phyloP scores from a whole-genome alignment of 2,888 invertebrate species.

The Pachycephus smyrnensis region DNA sequence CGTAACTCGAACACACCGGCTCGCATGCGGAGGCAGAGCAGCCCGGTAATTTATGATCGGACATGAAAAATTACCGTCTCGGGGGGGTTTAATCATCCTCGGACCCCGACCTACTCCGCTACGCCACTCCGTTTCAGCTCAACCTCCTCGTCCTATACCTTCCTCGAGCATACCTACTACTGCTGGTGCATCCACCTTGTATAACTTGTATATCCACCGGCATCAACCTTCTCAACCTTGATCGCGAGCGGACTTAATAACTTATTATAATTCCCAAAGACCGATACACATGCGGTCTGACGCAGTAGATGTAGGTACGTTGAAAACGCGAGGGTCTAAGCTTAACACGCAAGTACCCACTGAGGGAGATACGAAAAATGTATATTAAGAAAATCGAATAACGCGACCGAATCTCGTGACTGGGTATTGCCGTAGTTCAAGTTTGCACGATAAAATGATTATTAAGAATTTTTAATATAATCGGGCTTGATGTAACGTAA shows the following conservation, averaged over 20 bases:
- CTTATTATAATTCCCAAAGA: conserved; percentile 50
- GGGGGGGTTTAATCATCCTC: conserved; percentile 63
- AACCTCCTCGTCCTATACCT: conserved; percentile 31
- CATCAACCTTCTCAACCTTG: neutral
- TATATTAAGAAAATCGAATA: neutral
- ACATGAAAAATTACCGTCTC: conserved; percentile 66
- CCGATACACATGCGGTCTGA: neutral
- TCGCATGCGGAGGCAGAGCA: conserved; percentile 55
- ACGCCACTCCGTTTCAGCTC: conserved; percentile 10
- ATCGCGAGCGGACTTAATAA: conserved; percentile 44
- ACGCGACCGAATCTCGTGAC: neutral
- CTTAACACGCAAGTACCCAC: neutral
- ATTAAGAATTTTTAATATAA: neutral
- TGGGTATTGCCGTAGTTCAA: neutral
- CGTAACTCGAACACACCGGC: conserved; percentile 55
- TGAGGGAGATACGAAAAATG: neutral
- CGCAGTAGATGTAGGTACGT: neutral
- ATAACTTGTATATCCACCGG: neutral
- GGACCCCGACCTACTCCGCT: conserved; percentile 40
- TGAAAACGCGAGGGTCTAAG: neutral
- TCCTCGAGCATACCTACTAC: conserved; percentile 12
- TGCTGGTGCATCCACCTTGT: neutral
- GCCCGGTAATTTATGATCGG: conserved; percentile 64
- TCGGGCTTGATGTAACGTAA: neutral
- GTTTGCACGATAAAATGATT: neutral